These are phyloP conservation scores for Agrotis segetum DNA, from an alignment of 2,888 invertebrate species.

Conservation along the genomic window DNA sequence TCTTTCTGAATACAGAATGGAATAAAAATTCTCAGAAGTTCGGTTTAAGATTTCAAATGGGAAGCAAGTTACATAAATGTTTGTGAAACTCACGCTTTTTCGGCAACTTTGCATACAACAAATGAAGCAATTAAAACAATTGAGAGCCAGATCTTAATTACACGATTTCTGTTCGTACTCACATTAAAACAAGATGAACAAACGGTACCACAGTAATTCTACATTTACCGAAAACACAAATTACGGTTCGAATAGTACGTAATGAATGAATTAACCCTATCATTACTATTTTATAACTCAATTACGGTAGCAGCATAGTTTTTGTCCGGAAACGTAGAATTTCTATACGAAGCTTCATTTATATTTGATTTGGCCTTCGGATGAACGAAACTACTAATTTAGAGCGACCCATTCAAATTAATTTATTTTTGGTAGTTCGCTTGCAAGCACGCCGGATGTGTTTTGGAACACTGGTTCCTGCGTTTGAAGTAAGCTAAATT, in stretches of 20 bases:
- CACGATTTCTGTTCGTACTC: constrained; percentile 31
- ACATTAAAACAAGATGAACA: constrained; percentile 39
- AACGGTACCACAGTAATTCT: constrained; percentile 43
- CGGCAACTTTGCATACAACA: constrained; percentile 24
- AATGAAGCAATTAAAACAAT: constrained; percentile 47
- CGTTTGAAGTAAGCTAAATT: constrained; percentile 68
- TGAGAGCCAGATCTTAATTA: constrained; percentile 46
- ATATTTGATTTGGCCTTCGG: constrained; percentile 62
- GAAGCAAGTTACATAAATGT: constrained; percentile 17
- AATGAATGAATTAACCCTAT: constrained; percentile 62
- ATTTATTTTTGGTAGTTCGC: constrained; percentile 65
- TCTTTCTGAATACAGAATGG: neutral
- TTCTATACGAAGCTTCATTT: constrained; percentile 45
- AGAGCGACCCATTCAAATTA: constrained; percentile 55
- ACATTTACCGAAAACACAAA: constrained; percentile 51
- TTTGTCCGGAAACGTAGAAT: constrained; percentile 57
- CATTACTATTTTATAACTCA: constrained; percentile 60
- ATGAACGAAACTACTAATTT: constrained; percentile 60
- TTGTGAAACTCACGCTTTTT: constrained; percentile 32
- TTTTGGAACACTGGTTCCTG: constrained; percentile 56
- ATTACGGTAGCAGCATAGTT: constrained; percentile 50
- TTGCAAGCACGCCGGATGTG: constrained; percentile 61
- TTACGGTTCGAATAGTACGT: constrained; percentile 50
- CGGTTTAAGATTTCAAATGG: constrained; percentile 7
- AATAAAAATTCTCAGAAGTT: constrained; percentile 19